Conservation (phyloP, 1,140 invertebrate genomes). For the Drosophila ananassae region DNA sequence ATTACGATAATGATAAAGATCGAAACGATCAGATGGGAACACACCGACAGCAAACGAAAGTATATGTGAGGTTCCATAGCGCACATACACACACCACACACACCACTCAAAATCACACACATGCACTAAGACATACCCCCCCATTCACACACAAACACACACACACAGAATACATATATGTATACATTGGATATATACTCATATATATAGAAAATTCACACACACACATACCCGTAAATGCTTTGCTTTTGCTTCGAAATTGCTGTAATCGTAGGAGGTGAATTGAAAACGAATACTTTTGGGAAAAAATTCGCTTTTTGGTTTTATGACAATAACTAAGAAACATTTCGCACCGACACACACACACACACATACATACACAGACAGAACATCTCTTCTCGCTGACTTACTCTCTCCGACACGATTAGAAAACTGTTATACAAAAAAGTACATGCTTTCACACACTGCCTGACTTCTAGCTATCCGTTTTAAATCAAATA, state of each 20-base stretch:
- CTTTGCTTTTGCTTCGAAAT: constrained; percentile 62
- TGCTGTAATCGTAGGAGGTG: constrained; percentile 47
- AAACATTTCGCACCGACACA: constrained; percentile 13
- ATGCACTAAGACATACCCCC: background rate
- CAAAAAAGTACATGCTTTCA: constrained; percentile 44
- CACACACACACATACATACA: constrained; percentile 6
- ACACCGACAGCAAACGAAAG: constrained; percentile 22
- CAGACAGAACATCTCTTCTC: constrained; percentile 32
- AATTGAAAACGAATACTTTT: constrained; percentile 34
- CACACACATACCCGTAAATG: constrained; percentile 33
- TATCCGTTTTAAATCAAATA: constrained; percentile 38
- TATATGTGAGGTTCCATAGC: constrained; percentile 65
- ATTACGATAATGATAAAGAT: constrained; percentile 38
- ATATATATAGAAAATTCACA: constrained; percentile 1
- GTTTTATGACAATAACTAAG: constrained; percentile 24
- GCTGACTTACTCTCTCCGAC: constrained; percentile 38
- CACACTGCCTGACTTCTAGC: constrained; percentile 50
- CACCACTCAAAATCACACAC: constrained; percentile 14
- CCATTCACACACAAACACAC: background rate
- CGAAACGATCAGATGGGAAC: constrained; percentile 28
- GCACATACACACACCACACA: constrained; percentile 53
- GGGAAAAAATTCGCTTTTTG: constrained; percentile 35
- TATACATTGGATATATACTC: constrained; percentile 16
- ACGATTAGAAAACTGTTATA: constrained; percentile 8
- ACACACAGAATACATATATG: constrained; percentile 10